Base-by-base conservation (phyloP, 2,113 vertebrate species). In the Toxotes chatareus region DNA sequence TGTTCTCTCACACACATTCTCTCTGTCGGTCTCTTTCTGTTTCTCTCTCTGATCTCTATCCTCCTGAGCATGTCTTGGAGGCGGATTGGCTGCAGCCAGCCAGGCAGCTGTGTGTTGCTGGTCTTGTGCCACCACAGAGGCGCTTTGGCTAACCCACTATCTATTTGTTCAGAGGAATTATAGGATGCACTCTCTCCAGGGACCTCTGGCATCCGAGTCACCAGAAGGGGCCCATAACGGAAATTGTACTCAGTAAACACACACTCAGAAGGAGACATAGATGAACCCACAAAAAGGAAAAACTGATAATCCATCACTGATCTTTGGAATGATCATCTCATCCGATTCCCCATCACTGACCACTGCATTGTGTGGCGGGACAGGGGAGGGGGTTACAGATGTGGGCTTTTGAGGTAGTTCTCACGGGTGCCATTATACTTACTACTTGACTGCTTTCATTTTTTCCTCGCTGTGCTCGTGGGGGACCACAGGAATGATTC, bases 81-180 rank as follows among this genome's bases (percentile, higher is more conserved):
- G 86, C 60, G 42, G 80, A 87, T 74, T 65, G 82, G 73, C 84
- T 62, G 78, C 86, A 81, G 51, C 65, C 82, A 73, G 88, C 80
- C 86, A 91, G 87, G 68, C 91, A 91, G 89, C 86, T 91, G 87
- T 86, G 73, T 86, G 86, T 49, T 86, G 67, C 80, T 89, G 86
- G 83, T 83, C 60, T 61, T 76, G 70, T 83, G 80, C 83, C 86
- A 88, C 70, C 64, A 19, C 67, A 84, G 69, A 82, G 77, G 59
- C 67, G 57, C 80, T 87, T 69, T 76, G 77, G 85, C 77, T 63
- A 63, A 84, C 86, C 86, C 31, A 55, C 76, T 60, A 83, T 93
- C 83, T 88, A 79, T 94, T 94, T 94, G 87, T 92, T 91, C 93
- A 86, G 86, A 79, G 79, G 92, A 93, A 94, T 94, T 94, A 93